Base-by-base conservation (phyloP, 2,797 vertebrate species). In the Amniataba percoides region DNA sequence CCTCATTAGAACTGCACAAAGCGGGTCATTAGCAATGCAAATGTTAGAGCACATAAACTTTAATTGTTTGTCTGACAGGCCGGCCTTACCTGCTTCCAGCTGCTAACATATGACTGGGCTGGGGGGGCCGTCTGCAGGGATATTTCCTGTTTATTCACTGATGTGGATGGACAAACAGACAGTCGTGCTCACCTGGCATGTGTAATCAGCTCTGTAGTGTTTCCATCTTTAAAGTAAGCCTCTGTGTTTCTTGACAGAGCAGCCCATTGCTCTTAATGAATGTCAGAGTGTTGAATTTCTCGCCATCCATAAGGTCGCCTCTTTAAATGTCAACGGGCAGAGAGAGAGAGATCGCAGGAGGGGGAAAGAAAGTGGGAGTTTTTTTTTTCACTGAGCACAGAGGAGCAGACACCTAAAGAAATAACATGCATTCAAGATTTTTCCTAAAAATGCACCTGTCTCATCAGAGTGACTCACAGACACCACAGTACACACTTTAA, bases 251-350 rank as follows among this genome's bases (percentile, higher is more conserved):
- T 71, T 66, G 55, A 76, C 57, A 64, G 65, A 77, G 52, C 27
- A 70, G 57, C 31, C 67, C 70, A 64, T 36, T 23, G 19, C 52
- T 67, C 60, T 74, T 74, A 73, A 82, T 80, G 55, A 78, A 78
- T 58, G 71, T 67, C 72, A 64, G n/a, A 49, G 40, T 2, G 13
- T 16, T 23, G 8, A 31, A 55, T 62, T 52, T 52, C 23, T n/a
- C 7, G 10, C 39, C n/a, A 49, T 60, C 46, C n/a, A 18, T 49
- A 65, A 63, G 56, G 70, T 60, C 67, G 55, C 25, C n/a, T 5
- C 39, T 67, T 48, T 40, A 84, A 77, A 74, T 82, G 73, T 61
- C 64, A 77, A 16, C 56, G 62, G 40, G 31, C 23, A 61, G 48
- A 21, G 31, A 45, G 49, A 40, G n/a, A n/a, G 51, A 42, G 6